phyloP scores from a whole-genome alignment of 2,113 vertebrate genomes.

The Nothoprocta perdicaria region DNA sequence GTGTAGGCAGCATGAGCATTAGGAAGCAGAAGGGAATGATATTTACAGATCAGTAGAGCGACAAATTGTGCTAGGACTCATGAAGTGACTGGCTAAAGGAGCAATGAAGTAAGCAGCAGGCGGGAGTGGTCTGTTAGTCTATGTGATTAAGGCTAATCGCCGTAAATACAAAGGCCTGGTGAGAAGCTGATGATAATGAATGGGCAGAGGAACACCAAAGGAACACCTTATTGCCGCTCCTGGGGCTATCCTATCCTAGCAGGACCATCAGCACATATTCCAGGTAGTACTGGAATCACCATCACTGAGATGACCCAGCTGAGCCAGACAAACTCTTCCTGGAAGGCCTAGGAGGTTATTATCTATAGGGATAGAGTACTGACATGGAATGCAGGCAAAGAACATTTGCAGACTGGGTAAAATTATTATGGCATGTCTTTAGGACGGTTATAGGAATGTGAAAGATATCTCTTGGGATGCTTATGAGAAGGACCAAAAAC shows the following conservation, averaged over 20 bases:
- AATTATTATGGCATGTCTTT: background rate
- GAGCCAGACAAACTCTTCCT: background rate
- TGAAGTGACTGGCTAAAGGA: background rate
- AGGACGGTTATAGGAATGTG: background rate
- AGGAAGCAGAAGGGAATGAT: background rate
- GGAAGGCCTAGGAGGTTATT: background rate
- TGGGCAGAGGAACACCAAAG: background rate
- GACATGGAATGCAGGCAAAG: background rate
- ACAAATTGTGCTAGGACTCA: background rate
- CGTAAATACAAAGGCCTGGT: background rate
- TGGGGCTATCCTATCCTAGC: background rate
- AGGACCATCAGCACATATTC: background rate
- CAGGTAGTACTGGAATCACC: background rate
- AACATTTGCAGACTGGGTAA: background rate
- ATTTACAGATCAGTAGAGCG: background rate
- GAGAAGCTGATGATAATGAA: background rate
- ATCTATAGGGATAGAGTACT: background rate
- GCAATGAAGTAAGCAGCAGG: background rate
- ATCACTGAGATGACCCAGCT: background rate
- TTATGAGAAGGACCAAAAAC: background rate
- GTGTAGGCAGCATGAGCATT: background rate
- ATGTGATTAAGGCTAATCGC: conserved; percentile 8
- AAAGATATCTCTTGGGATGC: background rate
- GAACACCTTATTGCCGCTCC: background rate
- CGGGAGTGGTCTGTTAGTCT: background rate